These are phyloP conservation scores for Phrynosoma platyrhinos DNA, from an alignment of 2,113 vertebrate species.

Conservation along the genomic window DNA sequence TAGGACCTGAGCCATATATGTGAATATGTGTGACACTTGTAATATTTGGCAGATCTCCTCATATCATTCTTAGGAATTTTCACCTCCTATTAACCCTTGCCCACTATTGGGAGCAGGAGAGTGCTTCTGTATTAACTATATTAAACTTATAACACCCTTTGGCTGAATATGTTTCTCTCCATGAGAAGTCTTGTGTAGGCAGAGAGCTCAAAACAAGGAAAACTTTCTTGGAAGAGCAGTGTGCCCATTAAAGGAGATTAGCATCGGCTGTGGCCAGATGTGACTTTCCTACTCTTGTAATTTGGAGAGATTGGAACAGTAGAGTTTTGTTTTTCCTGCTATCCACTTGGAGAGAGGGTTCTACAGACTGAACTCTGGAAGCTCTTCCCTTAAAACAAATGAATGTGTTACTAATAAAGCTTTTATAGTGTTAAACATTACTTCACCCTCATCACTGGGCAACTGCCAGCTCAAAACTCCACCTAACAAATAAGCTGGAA, in stretches of 20 bases:
- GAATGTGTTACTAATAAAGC: conserved; percentile 69
- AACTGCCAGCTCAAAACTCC: conserved; percentile 20
- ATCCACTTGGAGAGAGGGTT: background rate
- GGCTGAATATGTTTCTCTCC: background rate
- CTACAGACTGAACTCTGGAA: background rate
- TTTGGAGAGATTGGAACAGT: background rate
- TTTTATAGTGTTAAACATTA: conserved; percentile 71
- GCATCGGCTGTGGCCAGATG: background rate
- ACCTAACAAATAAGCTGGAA: background rate
- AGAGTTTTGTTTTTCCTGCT: background rate
- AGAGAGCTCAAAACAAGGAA: background rate
- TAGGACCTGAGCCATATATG: too few species aligned
- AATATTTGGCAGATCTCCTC: background rate
- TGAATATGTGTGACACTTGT: too few species aligned
- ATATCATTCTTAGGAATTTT: background rate
- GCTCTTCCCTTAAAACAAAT: conserved; percentile 30
- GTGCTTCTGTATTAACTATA: background rate
- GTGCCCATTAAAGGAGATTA: background rate
- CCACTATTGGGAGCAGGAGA: background rate
- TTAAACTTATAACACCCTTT: background rate
- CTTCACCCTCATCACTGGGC: background rate
- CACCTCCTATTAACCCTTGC: background rate
- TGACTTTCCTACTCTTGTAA: background rate
- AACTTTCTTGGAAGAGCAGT: background rate
- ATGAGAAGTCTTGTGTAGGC: background rate